Evolutionary conservation across 2,113 vertebrate species (phyloP), one percentile per base, ranked within the genome.

Genomic region (Dicentrarchus labrax): DNA sequence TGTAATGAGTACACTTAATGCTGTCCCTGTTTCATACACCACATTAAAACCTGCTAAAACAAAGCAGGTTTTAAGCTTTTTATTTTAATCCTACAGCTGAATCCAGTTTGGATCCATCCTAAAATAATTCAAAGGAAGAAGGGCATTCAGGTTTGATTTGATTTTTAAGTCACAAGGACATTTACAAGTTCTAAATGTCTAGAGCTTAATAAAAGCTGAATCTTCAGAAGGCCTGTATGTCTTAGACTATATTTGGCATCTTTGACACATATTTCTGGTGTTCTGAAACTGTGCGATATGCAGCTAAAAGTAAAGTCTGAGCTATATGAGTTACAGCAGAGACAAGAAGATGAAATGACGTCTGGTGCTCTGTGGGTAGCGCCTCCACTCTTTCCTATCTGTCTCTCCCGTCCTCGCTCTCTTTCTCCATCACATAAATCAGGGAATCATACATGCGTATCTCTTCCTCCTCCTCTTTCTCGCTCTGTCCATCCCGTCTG

Each of bases 391-490:
- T 9, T 72, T 70, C 72, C 76, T 72, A 13, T 39, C 66, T 19
- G 1, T 53, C 69, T 64, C 72, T 60, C 17, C 53, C n/a, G 45
- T 24, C 60, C 74, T 79, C 68, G 38, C 82, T 73, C 71, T 50
- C 53, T 53, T 39, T 64, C 73, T 51, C 60, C 60, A 53, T 86
- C 80, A 50, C 82, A 93, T 92, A 93, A 93, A 92, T 93, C 90
- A 84, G 66, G 39, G 53, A 83, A 80, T 73, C 89, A 84, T 77
- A 72, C 82, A 80, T 77, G 80, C 79, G 54, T 83, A 60, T 72
- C 82, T 77, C 71, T 72, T 80, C 76, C 69, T 75, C 82, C 84
- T 86, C 82, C 56, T 85, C 74, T 69, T 71, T 51, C 85, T 82
- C 62, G 30, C 68, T 84, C 85, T 13, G 45, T 83, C 77, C 88